Base-by-base conservation (phyloP, 1,140 invertebrate genomes). In the Papilio xuthus region DNA sequence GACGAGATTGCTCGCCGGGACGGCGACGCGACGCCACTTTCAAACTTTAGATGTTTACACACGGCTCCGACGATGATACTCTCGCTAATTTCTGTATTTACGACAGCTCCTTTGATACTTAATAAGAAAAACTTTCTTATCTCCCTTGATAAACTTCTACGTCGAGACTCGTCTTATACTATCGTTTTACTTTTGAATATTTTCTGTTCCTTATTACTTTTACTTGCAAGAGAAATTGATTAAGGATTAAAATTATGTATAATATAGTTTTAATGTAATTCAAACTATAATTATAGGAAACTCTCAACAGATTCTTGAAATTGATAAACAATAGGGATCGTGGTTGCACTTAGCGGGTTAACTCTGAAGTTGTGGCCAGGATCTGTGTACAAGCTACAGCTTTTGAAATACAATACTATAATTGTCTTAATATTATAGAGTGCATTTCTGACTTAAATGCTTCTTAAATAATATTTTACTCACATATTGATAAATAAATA, bases 31-130 rank as follows among this genome's bases (percentile, higher is more conserved):
- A 80, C 83, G 83, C 79, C 86, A 84, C 86, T 89, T 86, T 83
- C 85, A 88, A 91, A 91, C 85, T 92, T 90, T 85, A 88, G 86
- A 91, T 92, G 89, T 92, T 92, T 90, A 89, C 89, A 88, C 87
- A 86, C 85, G 82, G 83, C 90, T 87, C 79, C 84, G 77, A 83
- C 86, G 85, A 87, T 88, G 88, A 90, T 88, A 88, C 88, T 89
- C 85, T 85, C 83, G 84, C 89, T 92, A 93, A 93, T 93, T 91
- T 88, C 87, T 85, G 83, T 90, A 90, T 93, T 93, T 93, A 91
- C 86, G 89, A 91, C 87, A 86, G 83, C 88, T 88, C 84, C 88
- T 88, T 87, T 88, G 84, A 90, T 88, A 89, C 88, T 88, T 90
- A 88, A 90, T 90, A 91, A 89, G 87, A 92, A 91, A 91, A 90